Conservation (phyloP, 2,113 vertebrate genomes). For the Vicugna pacos region DNA sequence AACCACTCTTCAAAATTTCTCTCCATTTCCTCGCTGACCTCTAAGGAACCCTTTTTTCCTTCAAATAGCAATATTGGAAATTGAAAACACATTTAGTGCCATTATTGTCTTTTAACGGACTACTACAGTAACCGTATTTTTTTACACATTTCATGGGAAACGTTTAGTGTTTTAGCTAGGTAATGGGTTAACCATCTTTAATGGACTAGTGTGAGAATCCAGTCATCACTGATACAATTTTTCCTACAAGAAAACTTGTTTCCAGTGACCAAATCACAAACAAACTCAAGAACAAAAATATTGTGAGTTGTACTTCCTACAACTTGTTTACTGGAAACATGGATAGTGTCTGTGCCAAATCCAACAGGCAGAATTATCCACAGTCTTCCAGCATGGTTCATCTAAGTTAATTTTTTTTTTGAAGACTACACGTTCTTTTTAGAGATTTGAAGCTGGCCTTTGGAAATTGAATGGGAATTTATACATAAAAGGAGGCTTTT, state of each 20-base stretch:
- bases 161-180: constrained; percentile 13
- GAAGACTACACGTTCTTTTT: constrained; percentile 19
- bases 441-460: neutral
- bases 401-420: neutral
- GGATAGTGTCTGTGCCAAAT: neutral
- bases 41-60: constrained; percentile 43
- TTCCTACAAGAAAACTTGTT: neutral
- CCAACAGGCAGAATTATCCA: neutral
- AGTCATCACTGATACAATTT: neutral
- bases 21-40: neutral
- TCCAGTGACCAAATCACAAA: neutral
- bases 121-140: neutral
- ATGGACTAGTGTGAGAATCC: neutral
- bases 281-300: constrained; percentile 13
- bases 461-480: neutral
- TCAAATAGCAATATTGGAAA: constrained; percentile 34
- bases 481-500: neutral
- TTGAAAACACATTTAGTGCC: neutral
- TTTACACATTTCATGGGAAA: neutral
- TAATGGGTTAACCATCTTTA: neutral
- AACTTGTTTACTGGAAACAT: constrained; percentile 40
- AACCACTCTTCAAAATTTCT: neutral
- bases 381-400: neutral
- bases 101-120: neutral
- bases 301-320: neutral